Evolutionary conservation across 2,888 invertebrate species (phyloP), one percentile per base, ranked within the genome.

Genomic region (Siphlonurus alternatus): DNA sequence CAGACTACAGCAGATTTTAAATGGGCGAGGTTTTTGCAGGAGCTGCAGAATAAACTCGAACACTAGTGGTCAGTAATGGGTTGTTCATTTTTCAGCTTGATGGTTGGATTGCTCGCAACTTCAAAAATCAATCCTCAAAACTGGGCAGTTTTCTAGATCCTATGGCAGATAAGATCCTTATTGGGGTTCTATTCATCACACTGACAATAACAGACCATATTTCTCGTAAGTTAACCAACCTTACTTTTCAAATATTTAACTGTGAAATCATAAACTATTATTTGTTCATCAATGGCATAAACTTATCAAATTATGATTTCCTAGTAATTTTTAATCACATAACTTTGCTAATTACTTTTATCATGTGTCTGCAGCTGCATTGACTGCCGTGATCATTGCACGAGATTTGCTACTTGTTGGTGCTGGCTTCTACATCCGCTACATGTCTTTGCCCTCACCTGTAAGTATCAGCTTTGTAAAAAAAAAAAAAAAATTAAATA

Each of bases 81-180:
- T n/a, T n/a, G n/a, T n/a, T 24, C n/a, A 61, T 61, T 61, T 74
- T 77, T 54, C 74, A 93, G 91, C 74, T 93, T 63, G 98, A 99
- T 80, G 98, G 98, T 5, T 94, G 89, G 84, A 96, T 99, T 73
- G 98, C 98, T 0, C 82, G 98, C 65, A 89, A 87, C 63, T 95
- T 90, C 84, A 83, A 86, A 67, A 87, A 88, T 38, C 98, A 99
- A 75, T 87, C 91, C 23, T 92, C 96, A 25, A 90, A 91, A 73
- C 83, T 94, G 73, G 98, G 98, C 0, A 94, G 94, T 65, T 94
- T 96, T 72, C 76, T 99, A 19, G 98, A 99, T 76, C 98, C 98
- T 0, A 83, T 96, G 79, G 98, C 98, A 1, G 98, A 99, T 75
- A 99, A 99, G 79, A 80, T 97, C 53, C 80, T 99, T 1, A 86